These are phyloP conservation scores for Acrossocheilus wenchowensis DNA, from an alignment of 2,797 vertebrate species.

Conservation along the genomic window DNA sequence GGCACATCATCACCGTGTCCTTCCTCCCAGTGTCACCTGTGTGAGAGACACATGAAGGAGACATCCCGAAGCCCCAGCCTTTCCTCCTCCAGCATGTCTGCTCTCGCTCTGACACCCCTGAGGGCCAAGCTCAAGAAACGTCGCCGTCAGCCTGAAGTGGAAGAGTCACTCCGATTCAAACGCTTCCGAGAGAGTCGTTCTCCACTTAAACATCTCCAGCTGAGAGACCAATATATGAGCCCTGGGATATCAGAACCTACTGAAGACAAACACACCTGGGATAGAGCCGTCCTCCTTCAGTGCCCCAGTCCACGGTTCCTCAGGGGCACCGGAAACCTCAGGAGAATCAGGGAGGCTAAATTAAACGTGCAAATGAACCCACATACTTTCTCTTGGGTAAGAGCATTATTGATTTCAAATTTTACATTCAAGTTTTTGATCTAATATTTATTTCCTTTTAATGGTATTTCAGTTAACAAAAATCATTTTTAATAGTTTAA, in stretches of 20 bases:
- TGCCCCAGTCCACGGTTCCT: conserved; percentile 57
- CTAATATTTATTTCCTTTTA: neutral
- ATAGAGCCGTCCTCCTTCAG: conserved; percentile 52
- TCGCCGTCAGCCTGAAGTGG: conserved; percentile 58
- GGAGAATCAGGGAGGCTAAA: conserved; percentile 42
- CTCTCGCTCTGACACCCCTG: conserved; percentile 59
- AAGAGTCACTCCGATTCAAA: conserved; percentile 64
- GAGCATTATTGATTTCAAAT: neutral
- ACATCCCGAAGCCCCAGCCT: conserved; percentile 47
- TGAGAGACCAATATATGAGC: neutral
- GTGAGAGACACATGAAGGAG: conserved; percentile 32
- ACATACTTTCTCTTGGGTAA: conserved; percentile 56
- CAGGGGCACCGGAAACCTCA: conserved; percentile 31
- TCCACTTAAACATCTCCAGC: conserved; percentile 46
- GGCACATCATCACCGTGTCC: conserved; percentile 48
- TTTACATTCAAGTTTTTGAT: neutral
- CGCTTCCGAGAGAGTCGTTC: conserved; percentile 69
- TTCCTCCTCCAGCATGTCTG: conserved; percentile 61
- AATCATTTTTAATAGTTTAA: neutral
- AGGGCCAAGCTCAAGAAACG: conserved; percentile 73
- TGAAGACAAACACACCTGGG: conserved; percentile 27
- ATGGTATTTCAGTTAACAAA: neutral
- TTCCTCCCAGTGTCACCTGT: conserved; percentile 65
- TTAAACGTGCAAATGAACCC: neutral
- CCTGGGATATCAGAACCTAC: neutral